Evolutionary conservation across 2,888 invertebrate species (phyloP).

Genomic region (Drosophila birchii): DNA sequence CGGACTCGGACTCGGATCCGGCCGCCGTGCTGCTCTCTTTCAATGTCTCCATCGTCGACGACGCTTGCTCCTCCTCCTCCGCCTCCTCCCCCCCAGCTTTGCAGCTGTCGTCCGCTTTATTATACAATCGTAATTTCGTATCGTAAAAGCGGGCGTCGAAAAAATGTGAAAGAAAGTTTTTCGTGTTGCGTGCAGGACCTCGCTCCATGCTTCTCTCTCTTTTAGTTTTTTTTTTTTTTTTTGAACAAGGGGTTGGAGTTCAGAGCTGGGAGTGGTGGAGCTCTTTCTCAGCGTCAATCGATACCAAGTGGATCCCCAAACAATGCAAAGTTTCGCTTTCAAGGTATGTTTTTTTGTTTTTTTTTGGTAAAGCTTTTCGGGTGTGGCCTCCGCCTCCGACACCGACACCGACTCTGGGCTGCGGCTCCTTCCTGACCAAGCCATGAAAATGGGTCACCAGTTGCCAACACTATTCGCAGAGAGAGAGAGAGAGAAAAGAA

Average conservation of each 20-base stretch:
- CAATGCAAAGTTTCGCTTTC: constrained; percentile 40
- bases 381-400: constrained; percentile 23
- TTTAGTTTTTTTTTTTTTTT: constrained; percentile 2
- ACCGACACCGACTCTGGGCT: background rate
- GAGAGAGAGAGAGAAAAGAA: too few relatives aligned
- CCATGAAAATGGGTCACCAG: constrained; percentile 66
- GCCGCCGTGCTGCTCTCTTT: constrained; percentile 4
- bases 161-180: constrained; percentile 73
- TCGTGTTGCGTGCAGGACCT: constrained; percentile 74
- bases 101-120: constrained; percentile 60
- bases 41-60: constrained; percentile 38
- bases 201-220: constrained; percentile 17
- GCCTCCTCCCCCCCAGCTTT: background rate
- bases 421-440: constrained; percentile 24
- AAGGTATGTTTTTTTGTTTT: constrained; percentile 17
- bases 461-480: constrained; percentile 47
- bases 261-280: background rate
- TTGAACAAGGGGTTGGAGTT: background rate
- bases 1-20: constrained; percentile 7
- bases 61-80: background rate
- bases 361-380: constrained; percentile 18
- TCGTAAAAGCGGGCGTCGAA: constrained; percentile 74
- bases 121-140: constrained; percentile 77
- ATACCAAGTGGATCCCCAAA: constrained; percentile 34
- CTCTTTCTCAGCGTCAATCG: constrained; percentile 22